Percentiles rank a stretch among this genome's conserved stretches.
Conservation (phyloP, 2,797 vertebrate genomes). For the Anguilla pacifica region DNA sequence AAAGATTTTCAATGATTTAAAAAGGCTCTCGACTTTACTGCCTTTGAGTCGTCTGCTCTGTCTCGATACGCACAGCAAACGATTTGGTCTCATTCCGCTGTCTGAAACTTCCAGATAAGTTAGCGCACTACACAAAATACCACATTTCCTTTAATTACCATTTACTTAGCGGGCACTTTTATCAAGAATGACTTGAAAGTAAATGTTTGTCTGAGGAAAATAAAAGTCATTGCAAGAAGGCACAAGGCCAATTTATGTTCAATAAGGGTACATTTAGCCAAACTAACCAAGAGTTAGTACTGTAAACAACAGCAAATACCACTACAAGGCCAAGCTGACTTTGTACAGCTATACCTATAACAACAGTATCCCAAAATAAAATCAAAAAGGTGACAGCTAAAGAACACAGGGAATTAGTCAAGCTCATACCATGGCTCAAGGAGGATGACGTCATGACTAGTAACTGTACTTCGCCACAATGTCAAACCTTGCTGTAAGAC, state of each 20-base stretch:
- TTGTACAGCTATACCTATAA: not conserved
- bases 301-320: constrained; percentile 1
- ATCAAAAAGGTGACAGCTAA: not conserved
- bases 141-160: not conserved
- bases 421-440: not conserved
- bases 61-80: not conserved
- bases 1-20: not conserved
- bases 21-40: not conserved
- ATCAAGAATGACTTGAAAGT: not conserved
- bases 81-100: not conserved
- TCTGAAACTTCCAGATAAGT: constrained; percentile 4
- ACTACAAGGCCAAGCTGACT: not conserved
- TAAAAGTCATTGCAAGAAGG: not conserved
- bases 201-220: not conserved
- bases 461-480: not conserved
- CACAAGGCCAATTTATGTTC: not conserved
- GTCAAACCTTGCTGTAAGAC: not conserved
- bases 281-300: not conserved
- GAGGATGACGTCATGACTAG: not conserved
- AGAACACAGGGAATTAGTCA: not conserved
- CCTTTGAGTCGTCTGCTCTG: not conserved
- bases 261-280: not conserved
- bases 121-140: not conserved
- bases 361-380: not conserved
- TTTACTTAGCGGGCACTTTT: not conserved